Evolutionary conservation across 2,888 invertebrate species (phyloP), one percentile per base, ranked within the genome.

Genomic region (Meteorus cinctellus): DNA sequence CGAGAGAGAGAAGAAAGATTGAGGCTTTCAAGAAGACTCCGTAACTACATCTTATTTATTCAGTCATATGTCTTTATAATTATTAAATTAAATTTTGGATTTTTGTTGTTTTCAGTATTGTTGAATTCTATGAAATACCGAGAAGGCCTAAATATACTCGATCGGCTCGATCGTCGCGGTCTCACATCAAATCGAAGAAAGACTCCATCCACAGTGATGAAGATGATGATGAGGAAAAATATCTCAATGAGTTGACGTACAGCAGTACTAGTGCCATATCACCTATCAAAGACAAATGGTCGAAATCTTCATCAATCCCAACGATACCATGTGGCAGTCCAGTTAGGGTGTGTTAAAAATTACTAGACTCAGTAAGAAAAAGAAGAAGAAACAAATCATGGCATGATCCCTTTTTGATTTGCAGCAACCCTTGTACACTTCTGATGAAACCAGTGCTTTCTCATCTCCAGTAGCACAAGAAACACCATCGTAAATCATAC

Each of bases 191-290:
- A n/a, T 78, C 77, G 75, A 81, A 81, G 74, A 81, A 80, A n/a
- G n/a, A 29, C 16, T 70, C 70, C 27, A 36, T 19, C 48, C 72
- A 72, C 45, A 60, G 62, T 19, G 27, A 67, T 48, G 72, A 76
- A 34, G 51, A 62, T 6, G 77, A 75, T 14, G 86, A 86, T 65
- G 86, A 86, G 69, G 87, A 87, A 72, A 83, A 82, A 70, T 87
- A 82, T 77, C 80, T 87, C 70, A 77, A 55, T 24, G 55, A 55
- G n/a, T 24, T 55, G 19, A 55, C 55, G 1, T 55, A 55, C 10
- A 19, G 55, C 19, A 55, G 55, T 55, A 19, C 55, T 1, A n/a
- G 6, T 55, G 19, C 31, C 2, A 31, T 31, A 31, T 29, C 31
- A 62, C 31, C 31, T 31, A 3, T 4, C 16, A 62, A n/a, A 62